These are phyloP conservation scores for Drosophila maculinotata DNA, from an alignment of 2,888 invertebrate species.

Conservation along the genomic window DNA sequence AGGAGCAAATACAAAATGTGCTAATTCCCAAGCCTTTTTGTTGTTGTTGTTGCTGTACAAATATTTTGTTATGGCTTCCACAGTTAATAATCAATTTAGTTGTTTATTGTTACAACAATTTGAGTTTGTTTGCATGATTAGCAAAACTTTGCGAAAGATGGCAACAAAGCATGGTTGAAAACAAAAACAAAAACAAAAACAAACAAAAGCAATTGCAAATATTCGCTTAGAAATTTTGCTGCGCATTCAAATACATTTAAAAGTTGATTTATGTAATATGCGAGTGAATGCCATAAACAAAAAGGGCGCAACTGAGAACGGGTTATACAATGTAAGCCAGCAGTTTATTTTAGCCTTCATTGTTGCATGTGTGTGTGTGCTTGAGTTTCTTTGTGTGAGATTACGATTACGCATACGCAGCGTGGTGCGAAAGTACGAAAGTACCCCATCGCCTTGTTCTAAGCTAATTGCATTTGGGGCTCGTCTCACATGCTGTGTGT, in stretches of 20 bases:
- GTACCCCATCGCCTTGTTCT: constrained; percentile 13
- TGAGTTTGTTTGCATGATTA: constrained; percentile 42
- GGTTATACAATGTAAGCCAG: constrained; percentile 35
- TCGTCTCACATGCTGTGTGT: constrained; percentile 19
- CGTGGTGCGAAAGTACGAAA: constrained; percentile 34
- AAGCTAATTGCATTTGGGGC: constrained; percentile 39
- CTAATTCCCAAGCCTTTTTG: constrained; percentile 56
- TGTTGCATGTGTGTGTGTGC: constrained; percentile 2
- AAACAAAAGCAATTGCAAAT: constrained; percentile 25
- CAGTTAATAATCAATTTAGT: constrained; percentile 71
- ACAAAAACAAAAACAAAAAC: constrained; percentile 27
- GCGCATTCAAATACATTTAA: constrained; percentile 11
- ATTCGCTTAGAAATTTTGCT: constrained; percentile 52
- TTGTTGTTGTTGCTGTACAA: constrained; percentile 13
- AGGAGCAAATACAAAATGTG: constrained; percentile 51
- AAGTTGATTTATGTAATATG: constrained; percentile 57
- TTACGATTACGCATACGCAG: constrained; percentile 46
- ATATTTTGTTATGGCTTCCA: constrained; percentile 46
- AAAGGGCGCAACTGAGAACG: constrained; percentile 28
- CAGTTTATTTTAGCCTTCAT: constrained; percentile 17
- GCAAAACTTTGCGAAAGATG: constrained; percentile 44
- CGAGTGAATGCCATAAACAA: constrained; percentile 34
- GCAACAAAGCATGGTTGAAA: constrained; percentile 18
- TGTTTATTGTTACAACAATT: constrained; percentile 69
- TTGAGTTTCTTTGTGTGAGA: constrained; percentile 7